These are phyloP conservation scores for Hypena proboscidalis DNA, from an alignment of 2,888 invertebrate species.

Conservation along the genomic window DNA sequence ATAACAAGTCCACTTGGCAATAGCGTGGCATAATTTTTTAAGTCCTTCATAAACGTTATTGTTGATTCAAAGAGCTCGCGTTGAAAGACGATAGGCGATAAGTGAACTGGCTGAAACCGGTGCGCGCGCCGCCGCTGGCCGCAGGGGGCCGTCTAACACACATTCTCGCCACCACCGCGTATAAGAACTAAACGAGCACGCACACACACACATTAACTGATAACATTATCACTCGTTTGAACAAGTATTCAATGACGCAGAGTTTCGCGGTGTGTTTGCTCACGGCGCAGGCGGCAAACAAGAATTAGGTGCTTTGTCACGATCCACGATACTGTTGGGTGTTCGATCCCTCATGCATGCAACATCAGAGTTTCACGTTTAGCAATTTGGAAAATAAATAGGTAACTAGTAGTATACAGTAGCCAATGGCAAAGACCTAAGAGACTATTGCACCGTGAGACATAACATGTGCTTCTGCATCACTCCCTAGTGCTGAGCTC, in stretches of 20 bases:
- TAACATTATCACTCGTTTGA: constrained; percentile 62
- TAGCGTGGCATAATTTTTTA: constrained; percentile 53
- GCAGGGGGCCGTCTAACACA: constrained; percentile 72
- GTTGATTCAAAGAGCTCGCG: constrained; percentile 48
- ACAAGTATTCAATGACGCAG: constrained; percentile 63
- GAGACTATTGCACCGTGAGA: too few relatives aligned
- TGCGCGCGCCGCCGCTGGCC: constrained; percentile 70
- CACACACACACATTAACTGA: constrained; percentile 44
- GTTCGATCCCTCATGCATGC: too few relatives aligned
- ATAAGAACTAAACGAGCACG: constrained; percentile 36
- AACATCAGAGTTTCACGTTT: too few relatives aligned
- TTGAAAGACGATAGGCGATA: constrained; percentile 70
- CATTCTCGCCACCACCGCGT: constrained; percentile 37
- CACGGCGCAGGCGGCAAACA: constrained; percentile 21
- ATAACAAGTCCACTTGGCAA: constrained; percentile 2
- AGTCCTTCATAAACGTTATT: constrained; percentile 55
- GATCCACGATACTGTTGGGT: too few relatives aligned
- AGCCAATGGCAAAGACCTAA: neutral
- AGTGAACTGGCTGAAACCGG: constrained; percentile 72
- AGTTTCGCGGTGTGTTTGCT: constrained; percentile 52
- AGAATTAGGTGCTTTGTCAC: constrained; percentile 38
- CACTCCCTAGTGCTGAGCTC: too few relatives aligned
- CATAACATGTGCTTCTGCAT: too few relatives aligned
- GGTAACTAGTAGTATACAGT: too few relatives aligned
- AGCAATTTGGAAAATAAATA: too few relatives aligned